phyloP scores from a whole-genome alignment of 2,113 vertebrate species.

The Thalassoma bifasciatum region DNA sequence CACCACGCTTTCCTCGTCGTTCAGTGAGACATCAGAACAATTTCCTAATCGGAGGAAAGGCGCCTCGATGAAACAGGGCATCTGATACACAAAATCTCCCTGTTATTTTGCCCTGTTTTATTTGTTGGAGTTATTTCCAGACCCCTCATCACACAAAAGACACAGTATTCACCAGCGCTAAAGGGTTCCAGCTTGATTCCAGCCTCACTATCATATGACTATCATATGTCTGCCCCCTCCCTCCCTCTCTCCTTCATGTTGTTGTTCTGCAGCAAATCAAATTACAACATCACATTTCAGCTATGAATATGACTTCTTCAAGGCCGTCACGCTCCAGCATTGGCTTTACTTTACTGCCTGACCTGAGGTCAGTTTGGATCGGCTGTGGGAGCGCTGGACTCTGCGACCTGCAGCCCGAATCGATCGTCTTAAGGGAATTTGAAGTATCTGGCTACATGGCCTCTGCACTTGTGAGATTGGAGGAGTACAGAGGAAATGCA shows the following conservation, averaged over 20 bases:
- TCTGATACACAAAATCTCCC: not conserved
- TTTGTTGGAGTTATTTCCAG: not conserved
- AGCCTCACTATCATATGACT: not conserved
- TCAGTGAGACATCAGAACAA: conserved; percentile 2
- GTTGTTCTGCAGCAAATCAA: conserved; percentile 49
- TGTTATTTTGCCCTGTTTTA: not conserved
- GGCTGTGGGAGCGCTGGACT: conserved; percentile 43
- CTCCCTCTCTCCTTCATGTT: conserved; percentile 15
- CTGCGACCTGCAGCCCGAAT: conserved; percentile 69
- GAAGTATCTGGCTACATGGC: conserved; percentile 73
- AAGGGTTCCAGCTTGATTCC: conserved; percentile 14
- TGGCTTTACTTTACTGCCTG: conserved; percentile 27
- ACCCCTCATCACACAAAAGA: conserved; percentile 45
- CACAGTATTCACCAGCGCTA: conserved; percentile 29
- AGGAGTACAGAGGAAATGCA: conserved; percentile 68
- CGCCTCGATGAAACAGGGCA: not conserved
- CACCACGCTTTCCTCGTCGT: conserved; percentile 2
- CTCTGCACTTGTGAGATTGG: conserved; percentile 69
- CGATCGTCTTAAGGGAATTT: conserved; percentile 74
- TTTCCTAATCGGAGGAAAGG: not conserved
- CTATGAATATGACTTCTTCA: conserved; percentile 44
- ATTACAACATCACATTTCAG: conserved; percentile 46
- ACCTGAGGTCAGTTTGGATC: conserved; percentile 54
- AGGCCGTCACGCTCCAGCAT: conserved; percentile 15
- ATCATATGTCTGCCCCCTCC: not conserved